phyloP scores from a whole-genome alignment of 1,140 invertebrate species.

The Trichonephila clavata region DNA sequence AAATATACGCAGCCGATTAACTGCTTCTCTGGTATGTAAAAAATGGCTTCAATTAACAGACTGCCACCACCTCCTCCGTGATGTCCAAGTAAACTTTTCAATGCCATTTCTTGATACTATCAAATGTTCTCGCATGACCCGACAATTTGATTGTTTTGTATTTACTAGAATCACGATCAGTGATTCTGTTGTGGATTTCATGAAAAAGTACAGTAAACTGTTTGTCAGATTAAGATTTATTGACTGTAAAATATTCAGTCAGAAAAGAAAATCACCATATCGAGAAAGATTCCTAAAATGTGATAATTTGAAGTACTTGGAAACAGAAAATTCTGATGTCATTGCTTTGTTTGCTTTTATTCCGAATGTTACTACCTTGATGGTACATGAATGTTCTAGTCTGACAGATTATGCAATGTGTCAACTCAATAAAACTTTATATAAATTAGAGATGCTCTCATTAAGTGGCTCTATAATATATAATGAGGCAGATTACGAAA shows the following conservation, averaged over 20 bases:
- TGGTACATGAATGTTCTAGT: not conserved
- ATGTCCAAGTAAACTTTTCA: not conserved
- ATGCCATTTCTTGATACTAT: not conserved
- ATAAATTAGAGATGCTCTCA: not conserved
- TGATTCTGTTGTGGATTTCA: not conserved
- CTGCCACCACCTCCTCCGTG: not conserved
- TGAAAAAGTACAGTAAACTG: not conserved
- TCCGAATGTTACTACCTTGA: not conserved
- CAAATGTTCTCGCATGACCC: not conserved
- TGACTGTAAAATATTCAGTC: not conserved
- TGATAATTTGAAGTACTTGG: not conserved
- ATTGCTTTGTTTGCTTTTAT: not conserved
- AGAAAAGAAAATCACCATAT: not conserved
- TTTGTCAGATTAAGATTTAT: not conserved
- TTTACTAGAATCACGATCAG: not conserved
- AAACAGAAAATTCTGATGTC: too few relatives aligned
- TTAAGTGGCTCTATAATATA: not conserved
- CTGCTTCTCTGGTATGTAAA: not conserved
- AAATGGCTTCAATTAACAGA: not conserved
- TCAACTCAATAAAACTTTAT: not conserved
- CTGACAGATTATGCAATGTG: not conserved
- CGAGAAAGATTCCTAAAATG: not conserved
- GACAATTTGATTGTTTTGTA: not conserved
- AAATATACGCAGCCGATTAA: not conserved
- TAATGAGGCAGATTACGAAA: not conserved